These are phyloP conservation scores for Uria lomvia DNA, from an alignment of 2,113 vertebrate species.

Conservation along the genomic window DNA sequence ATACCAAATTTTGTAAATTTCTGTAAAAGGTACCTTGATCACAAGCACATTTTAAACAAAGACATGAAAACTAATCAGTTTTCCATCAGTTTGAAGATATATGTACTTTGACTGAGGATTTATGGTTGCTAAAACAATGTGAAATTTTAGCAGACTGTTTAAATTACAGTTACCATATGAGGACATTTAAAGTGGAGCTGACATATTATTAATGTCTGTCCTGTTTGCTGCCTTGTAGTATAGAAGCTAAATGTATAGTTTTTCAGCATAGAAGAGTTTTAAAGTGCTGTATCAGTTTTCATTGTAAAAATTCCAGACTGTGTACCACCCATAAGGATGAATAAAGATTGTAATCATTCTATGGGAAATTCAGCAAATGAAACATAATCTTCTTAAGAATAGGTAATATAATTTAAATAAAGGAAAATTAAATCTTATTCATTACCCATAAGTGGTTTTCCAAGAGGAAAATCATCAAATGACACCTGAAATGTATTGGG, in stretches of 20 bases:
- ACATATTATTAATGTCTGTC: not conserved
- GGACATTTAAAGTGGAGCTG: not conserved
- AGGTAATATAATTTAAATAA: not conserved
- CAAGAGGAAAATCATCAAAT: not conserved
- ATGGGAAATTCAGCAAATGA: not conserved
- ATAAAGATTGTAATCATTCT: not conserved
- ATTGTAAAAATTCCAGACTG: conserved; percentile 12
- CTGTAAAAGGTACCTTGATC: not conserved
- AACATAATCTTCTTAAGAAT: not conserved
- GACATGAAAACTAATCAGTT: not conserved
- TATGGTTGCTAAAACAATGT: not conserved
- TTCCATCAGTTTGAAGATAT: not conserved
- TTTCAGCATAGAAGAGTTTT: not conserved
- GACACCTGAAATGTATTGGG: not conserved
- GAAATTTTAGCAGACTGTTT: conserved; percentile 11
- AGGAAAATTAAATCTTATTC: not conserved
- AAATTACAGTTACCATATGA: not conserved
- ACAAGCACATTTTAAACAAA: not conserved
- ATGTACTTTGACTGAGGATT: not conserved
- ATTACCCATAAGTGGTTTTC: not conserved
- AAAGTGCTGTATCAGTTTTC: conserved; percentile 21
- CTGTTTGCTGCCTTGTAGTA: not conserved
- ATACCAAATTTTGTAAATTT: not conserved
- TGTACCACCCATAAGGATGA: conserved; percentile 11
- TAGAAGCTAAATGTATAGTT: not conserved